Base-by-base conservation (phyloP, 2,113 vertebrate genomes). In the Rattus rattus region DNA sequence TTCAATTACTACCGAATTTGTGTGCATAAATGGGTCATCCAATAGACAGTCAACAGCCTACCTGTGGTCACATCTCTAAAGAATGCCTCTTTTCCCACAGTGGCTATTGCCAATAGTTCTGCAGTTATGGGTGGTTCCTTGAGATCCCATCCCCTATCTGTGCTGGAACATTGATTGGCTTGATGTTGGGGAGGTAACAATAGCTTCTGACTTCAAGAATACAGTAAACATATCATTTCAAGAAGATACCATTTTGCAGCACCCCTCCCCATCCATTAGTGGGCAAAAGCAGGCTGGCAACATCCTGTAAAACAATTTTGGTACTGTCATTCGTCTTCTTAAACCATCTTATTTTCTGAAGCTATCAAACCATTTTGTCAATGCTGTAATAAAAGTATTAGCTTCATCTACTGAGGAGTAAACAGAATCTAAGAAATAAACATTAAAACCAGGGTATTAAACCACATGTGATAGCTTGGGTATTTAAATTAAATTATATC, bases 281-380 rank as follows among this genome's bases (percentile, higher is more conserved):
- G 72, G 75, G 36, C 26, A 92, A 30, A 2, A 8, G 10, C 88
- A 47, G 72, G n/a, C 72, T 47, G 30, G 90, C 2, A 7, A 79
- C 39, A 84, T 87, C 59, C 61, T 87, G 7, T 93, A 70, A 97
- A 95, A 88, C 28, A 76, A 3, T 26, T 76, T 75, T 92, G 73
- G 12, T 83, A 52, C 30, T 93, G 81, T 72, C 20, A 67, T 17
- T 20, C 12, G 87, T 85, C 93, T 90, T 92, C 10, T 77, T 92
- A 88, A 96, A 61, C 90, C 94, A 33, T 49, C 52, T 97, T 97
- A 59, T 86, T 84, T 93, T 72, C 84, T 96, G 54, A 95, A 94
- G 72, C 30, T 8, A 92, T 87, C 75, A 75, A 83, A 54, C 6
- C 20, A 56, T 72, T 88, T 20, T 72, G 49, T 90, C 52, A 80